These are phyloP conservation scores for Sphaerophoria taeniata DNA, from an alignment of 2,888 invertebrate genomes.

Conservation along the genomic window DNA sequence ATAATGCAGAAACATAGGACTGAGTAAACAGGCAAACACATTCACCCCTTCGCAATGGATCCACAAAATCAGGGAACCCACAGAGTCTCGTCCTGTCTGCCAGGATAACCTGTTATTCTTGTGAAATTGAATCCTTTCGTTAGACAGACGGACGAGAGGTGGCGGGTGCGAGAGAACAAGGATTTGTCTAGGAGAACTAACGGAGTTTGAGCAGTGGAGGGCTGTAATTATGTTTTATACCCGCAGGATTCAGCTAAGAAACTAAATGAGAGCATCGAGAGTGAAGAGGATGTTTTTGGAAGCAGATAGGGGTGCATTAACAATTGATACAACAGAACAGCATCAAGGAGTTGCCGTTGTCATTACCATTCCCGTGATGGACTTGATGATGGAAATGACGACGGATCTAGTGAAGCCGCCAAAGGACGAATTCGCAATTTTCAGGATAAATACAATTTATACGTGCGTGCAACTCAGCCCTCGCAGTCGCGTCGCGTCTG, in stretches of 20 bases:
- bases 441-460: constrained; percentile 29
- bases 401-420: neutral
- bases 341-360: constrained; percentile 28
- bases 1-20: constrained; percentile 57
- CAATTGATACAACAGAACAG: constrained; percentile 58
- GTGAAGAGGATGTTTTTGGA: constrained; percentile 1
- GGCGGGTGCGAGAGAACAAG: constrained; percentile 11
- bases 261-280: constrained; percentile 59
- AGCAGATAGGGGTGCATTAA: constrained; percentile 70
- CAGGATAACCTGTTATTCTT: constrained; percentile 71
- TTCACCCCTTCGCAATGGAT: neutral
- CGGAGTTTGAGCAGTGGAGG: constrained; percentile 12
- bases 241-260: constrained; percentile 74
- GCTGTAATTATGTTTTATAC: constrained; percentile 74
- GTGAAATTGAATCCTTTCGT: constrained; percentile 74
- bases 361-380: neutral
- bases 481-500: constrained; percentile 10
- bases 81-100: constrained; percentile 42
- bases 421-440: constrained; percentile 54
- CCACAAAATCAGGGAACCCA: neutral
- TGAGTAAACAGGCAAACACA: constrained; percentile 70
- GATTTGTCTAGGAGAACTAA: constrained; percentile 48
- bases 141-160: neutral
- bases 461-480: constrained; percentile 30
- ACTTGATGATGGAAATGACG: neutral